Evolutionary conservation across 2,113 vertebrate genomes (phyloP).

Genomic region (Planiliza haematocheilus): DNA sequence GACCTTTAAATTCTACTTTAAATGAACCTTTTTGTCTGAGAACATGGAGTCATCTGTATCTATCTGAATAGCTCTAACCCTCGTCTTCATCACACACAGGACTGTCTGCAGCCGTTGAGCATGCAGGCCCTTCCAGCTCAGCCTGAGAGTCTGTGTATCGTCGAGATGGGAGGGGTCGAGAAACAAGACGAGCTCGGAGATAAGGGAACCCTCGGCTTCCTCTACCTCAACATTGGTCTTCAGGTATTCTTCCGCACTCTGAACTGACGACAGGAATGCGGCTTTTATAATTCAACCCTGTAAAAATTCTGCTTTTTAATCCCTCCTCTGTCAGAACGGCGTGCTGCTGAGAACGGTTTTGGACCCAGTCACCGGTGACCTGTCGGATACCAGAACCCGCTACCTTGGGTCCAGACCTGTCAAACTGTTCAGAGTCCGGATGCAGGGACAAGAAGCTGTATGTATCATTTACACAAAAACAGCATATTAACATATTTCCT

Average conservation of each 20-base stretch:
- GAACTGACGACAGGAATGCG: background rate
- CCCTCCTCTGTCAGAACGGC: slow-evolving; percentile 87
- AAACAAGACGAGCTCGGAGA: slow-evolving; percentile 98
- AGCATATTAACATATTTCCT: too few species aligned
- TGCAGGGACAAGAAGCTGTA: slow-evolving; percentile 99
- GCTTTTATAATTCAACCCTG: accelerated
- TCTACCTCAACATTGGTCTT: slow-evolving; percentile 97
- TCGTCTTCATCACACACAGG: slow-evolving; percentile 75
- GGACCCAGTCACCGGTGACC: slow-evolving; percentile 95
- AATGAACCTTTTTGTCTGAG: background rate
- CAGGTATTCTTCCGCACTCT: slow-evolving; percentile 86
- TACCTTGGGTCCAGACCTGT: slow-evolving; percentile 96
- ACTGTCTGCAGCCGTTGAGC: slow-evolving; percentile 95
- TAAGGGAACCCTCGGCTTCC: slow-evolving; percentile 94
- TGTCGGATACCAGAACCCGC: slow-evolving; percentile 96
- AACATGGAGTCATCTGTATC: background rate
- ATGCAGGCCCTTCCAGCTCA: slow-evolving; percentile 98
- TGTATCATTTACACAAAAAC: slow-evolving; percentile 60
- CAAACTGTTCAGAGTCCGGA: slow-evolving; percentile 96
- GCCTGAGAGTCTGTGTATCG: slow-evolving; percentile 95
- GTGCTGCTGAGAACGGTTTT: slow-evolving; percentile 95
- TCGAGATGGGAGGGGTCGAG: slow-evolving; percentile 98
- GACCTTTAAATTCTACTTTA: too few species aligned
- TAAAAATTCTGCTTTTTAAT: slow-evolving; percentile 6
- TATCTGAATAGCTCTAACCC: background rate